These are phyloP conservation scores for Tetrax tetrax DNA, from an alignment of 2,113 vertebrate genomes.

Conservation along the genomic window DNA sequence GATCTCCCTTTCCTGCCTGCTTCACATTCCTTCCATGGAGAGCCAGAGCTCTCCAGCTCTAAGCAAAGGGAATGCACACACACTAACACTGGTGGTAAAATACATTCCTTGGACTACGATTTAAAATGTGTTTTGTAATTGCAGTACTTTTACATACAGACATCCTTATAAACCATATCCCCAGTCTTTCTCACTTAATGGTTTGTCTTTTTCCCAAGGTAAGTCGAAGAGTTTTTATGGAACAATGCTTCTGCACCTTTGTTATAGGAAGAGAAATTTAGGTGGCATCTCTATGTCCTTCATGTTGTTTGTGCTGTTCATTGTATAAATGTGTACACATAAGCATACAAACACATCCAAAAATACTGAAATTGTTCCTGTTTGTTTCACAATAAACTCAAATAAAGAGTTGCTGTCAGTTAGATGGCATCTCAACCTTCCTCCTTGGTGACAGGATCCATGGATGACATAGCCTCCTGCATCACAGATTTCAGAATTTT, in stretches of 20 bases:
- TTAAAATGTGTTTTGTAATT: not conserved
- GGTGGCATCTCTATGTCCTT: not conserved
- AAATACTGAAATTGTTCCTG: not conserved
- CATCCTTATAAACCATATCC: not conserved
- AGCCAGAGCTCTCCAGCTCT: not conserved
- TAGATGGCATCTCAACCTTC: not conserved
- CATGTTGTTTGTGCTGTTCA: not conserved
- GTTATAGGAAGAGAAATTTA: not conserved
- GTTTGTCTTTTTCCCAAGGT: not conserved
- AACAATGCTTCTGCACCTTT: not conserved
- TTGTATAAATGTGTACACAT: not conserved
- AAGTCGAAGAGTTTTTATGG: not conserved
- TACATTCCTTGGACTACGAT: not conserved
- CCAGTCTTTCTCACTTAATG: not conserved
- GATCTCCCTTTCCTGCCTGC: constrained; percentile 2
- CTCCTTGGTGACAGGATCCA: not conserved
- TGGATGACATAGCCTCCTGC: not conserved
- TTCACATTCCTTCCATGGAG: not conserved
- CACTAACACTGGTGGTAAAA: not conserved
- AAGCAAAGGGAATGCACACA: not conserved
- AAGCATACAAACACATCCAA: not conserved
- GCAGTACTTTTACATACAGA: not conserved
- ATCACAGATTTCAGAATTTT: not conserved
- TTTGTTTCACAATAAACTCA: not conserved
- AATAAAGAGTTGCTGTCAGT: not conserved